These are phyloP conservation scores for Anastrepha ludens DNA, from an alignment of 1,140 invertebrate species.

Conservation along the genomic window DNA sequence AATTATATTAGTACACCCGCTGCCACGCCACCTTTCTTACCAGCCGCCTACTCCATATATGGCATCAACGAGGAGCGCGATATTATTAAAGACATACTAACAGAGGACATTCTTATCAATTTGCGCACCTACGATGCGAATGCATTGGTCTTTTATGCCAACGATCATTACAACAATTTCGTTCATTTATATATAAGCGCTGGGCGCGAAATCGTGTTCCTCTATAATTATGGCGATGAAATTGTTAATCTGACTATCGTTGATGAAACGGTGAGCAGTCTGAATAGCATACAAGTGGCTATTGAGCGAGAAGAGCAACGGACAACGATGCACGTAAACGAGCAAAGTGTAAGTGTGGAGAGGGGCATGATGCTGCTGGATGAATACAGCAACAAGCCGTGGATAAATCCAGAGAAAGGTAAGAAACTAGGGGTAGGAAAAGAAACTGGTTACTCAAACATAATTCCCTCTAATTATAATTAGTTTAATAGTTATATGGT, in stretches of 20 bases:
- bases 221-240: constrained; percentile 88
- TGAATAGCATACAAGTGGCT: constrained; percentile 89
- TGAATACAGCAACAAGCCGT: constrained; percentile 87
- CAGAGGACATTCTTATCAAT: constrained; percentile 88
- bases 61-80: constrained; percentile 79
- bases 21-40: constrained; percentile 58
- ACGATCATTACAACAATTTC: constrained; percentile 96
- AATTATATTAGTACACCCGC: constrained; percentile 79
- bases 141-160: constrained; percentile 90
- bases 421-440: constrained; percentile 57
- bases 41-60: constrained; percentile 69
- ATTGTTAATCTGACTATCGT: constrained; percentile 87
- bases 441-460: neutral
- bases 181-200: constrained; percentile 90
- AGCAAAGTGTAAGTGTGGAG: constrained; percentile 82
- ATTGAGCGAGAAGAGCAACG: constrained; percentile 83
- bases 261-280: constrained; percentile 83
- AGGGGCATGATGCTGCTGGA: constrained; percentile 82
- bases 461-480: too few species aligned
- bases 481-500: too few species aligned
- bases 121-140: constrained; percentile 89
- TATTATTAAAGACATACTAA: constrained; percentile 83
- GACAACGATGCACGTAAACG: constrained; percentile 89
- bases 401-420: constrained; percentile 88
- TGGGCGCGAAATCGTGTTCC: constrained; percentile 84